phyloP scores from a whole-genome alignment of 2,797 vertebrate genomes.

The Hafferia zeledoni region DNA sequence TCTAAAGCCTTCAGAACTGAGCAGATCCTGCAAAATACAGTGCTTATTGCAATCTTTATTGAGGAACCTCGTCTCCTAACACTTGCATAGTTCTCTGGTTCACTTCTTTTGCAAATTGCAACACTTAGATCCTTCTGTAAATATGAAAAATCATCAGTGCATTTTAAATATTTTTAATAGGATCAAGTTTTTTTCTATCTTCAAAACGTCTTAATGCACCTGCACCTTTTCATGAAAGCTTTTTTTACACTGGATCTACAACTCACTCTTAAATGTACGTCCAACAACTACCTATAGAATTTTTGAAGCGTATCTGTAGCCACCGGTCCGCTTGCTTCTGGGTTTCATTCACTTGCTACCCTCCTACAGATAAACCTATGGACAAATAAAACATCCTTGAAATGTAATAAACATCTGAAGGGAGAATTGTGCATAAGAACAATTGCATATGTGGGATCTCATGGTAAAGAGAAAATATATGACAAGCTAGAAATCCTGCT shows the following conservation, averaged over 20 bases:
- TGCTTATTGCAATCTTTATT: not conserved
- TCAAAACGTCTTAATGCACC: not conserved
- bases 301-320: not conserved
- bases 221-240: not conserved
- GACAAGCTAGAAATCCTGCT: not conserved
- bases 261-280: not conserved
- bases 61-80: not conserved
- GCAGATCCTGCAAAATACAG: not conserved
- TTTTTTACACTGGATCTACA: not conserved
- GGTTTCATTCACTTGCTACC: not conserved
- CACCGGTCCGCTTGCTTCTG: not conserved
- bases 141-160: not conserved
- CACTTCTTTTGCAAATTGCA: not conserved
- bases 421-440: not conserved
- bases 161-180: not conserved
- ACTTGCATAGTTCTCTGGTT: not conserved
- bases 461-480: not conserved
- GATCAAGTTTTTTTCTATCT: not conserved
- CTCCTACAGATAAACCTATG: not conserved
- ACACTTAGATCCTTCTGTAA: not conserved
- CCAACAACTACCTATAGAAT: not conserved
- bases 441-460: not conserved
- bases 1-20: not conserved
- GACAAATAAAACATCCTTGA: not conserved
- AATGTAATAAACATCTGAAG: accelerated